Evolutionary conservation across 2,888 invertebrate genomes (phyloP).

Genomic region (Smittia aterrima): DNA sequence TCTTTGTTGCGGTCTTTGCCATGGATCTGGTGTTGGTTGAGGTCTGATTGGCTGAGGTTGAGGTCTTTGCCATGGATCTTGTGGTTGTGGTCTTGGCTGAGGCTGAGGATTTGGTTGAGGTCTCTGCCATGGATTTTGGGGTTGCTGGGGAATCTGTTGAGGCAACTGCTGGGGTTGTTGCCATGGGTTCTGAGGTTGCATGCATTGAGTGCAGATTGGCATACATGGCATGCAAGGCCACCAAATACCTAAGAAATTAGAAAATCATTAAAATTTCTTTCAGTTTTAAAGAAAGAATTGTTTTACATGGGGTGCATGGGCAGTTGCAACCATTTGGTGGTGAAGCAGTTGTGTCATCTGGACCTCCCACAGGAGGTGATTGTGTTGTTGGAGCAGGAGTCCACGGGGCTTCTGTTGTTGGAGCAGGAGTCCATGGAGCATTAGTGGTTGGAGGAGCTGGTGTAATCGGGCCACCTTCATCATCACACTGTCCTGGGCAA

Average conservation of each 20-base stretch:
- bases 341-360: no score
- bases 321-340: background rate
- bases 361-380: no score
- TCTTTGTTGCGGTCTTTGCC: background rate
- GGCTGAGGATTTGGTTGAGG: no score
- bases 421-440: background rate
- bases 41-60: background rate
- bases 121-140: background rate
- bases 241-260: background rate
- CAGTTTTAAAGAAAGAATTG: background rate
- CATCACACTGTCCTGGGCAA: background rate
- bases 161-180: background rate
- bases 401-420: background rate
- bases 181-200: background rate
- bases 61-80: background rate
- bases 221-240: background rate
- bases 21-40: background rate
- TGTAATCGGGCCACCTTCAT: background rate
- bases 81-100: background rate
- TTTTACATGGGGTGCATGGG: background rate
- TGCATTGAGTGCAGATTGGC: background rate
- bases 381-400: background rate
- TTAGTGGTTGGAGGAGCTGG: background rate
- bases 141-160: background rate
- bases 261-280: no score